Base-by-base conservation (phyloP, 2,888 invertebrate species). In the Drosophila testacea region DNA sequence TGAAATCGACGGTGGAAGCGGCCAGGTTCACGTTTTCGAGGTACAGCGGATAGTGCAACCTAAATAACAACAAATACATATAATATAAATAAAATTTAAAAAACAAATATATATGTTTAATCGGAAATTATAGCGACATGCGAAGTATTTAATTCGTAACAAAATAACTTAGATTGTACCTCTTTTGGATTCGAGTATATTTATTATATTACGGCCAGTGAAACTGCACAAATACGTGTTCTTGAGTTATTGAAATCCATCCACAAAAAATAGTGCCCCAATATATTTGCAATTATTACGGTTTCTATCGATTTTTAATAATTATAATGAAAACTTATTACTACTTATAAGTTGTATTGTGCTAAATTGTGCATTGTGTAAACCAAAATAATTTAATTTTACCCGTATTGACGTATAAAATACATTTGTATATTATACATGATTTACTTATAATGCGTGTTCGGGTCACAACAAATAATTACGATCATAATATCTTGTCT, bases 1-100 rank as follows among this genome's bases (percentile, higher is more conserved):
- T 73, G 78, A 81, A 77, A 81, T 77, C 57, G 81, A 81, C 77
- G 78, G 81, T 77, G 81, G 77, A 76, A 77, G 77, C 77, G 81
- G 65, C 41, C 48, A 81, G 77, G 81, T 68, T 81, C 61, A 72
- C 81, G 77, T 48, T 76, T 36, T 79, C 80, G 76, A 77, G 81
- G 77, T 77, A 77, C 38, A 59, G 54, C 78, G 81, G 55, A 65
- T 55, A 60, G 56, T 60, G 65, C 42, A 36, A 73, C 30, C 55
- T 27, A 42, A 52, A 28, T 2, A 50, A 44, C 13, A 7, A 4
- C 16, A 39, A 16, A 16, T 27, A 36, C 10, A 44, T 7, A 10
- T 6, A 36, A 61, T 28, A 16, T 16, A 16, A 34, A 44, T 34
- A 34, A 34, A 16, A 11, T 2, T 4, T 6, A 44, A 10, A 22